phyloP scores from a whole-genome alignment of 2,888 invertebrate genomes.

The Trissolcus japonicus region DNA sequence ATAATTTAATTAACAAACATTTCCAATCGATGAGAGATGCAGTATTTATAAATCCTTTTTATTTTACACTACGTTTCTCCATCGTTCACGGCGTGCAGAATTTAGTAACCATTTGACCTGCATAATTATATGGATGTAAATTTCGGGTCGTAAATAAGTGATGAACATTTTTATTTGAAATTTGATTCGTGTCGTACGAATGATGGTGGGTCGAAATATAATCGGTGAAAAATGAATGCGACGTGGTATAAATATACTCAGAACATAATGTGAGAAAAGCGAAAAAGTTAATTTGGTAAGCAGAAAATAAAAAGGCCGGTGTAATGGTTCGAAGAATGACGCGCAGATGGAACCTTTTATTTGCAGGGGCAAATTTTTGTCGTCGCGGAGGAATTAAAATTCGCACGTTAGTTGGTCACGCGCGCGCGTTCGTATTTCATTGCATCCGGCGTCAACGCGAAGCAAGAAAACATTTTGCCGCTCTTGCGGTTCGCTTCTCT shows the following conservation, averaged over 20 bases:
- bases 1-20: slow-evolving; percentile 24
- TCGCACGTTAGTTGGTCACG: slow-evolving; percentile 56
- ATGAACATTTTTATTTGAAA: no score
- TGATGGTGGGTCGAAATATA: no score
- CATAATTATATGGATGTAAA: no score
- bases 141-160: no score
- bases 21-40: slow-evolving; percentile 4
- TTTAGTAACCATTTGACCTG: no score
- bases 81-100: no score
- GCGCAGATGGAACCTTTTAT: slow-evolving; percentile 47
- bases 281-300: slow-evolving; percentile 45
- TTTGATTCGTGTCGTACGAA: no score
- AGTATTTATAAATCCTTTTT: slow-evolving; percentile 15
- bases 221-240: not conserved
- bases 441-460: slow-evolving; percentile 36
- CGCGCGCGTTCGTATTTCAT: slow-evolving; percentile 53
- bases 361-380: slow-evolving; percentile 53
- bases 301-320: slow-evolving; percentile 41
- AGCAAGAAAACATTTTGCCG: slow-evolving; percentile 61
- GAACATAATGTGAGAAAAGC: slow-evolving; percentile 16
- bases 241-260: not conserved
- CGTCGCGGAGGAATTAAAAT: slow-evolving; percentile 45
- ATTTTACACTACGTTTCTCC: no score
- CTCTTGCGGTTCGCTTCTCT: slow-evolving; percentile 59
- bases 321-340: slow-evolving; percentile 49